Evolutionary conservation across 2,797 vertebrate species (phyloP), one percentile per base, ranked within the genome.

Genomic region (Syndactyla subalaris): DNA sequence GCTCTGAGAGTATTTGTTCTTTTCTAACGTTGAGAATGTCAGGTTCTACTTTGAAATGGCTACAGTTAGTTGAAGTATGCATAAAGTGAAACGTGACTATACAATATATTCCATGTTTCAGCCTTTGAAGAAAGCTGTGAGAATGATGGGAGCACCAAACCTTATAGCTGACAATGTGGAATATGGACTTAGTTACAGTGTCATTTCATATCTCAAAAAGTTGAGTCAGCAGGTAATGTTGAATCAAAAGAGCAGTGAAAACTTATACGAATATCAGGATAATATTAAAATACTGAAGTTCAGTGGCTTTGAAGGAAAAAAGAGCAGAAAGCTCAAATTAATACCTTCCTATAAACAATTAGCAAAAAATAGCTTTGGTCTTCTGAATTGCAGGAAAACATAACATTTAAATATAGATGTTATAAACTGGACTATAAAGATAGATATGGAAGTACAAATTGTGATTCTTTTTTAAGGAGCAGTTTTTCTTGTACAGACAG

Each of bases 131-230:
- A 98, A 98, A 97, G 98, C 98, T 79, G 97, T 98, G 93, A 97
- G 98, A 95, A 98, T 98, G 98, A 98, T 98, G 98, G 98, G 98
- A 85, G 98, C 98, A 55, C 98, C 98, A 92, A 98, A 98, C 92
- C 97, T 98, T 73, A 98, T 98, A 97, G 97, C 98, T 93, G 98
- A 98, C 95, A 98, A 98, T 92, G 97, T 98, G 98, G 98, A 98
- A 85, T 98, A 98, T 96, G 98, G 98, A 96, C 97, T 98, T 92
- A 98, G 98, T 97, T 98, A 98, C 95, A 98, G 98, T 95, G 98
- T 98, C 95, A 98, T 98, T 97, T 98, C 98, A 85, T 98, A 98
- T 98, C 98, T 98, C 97, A 98, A 98, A 96, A 98, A 98, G 88
- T 96, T 98, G 94, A 98, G 98, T 97, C 98, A 98, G 78, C 98